Conservation (phyloP, 2,113 vertebrate species). For the Astatoreochromis straeleni region DNA sequence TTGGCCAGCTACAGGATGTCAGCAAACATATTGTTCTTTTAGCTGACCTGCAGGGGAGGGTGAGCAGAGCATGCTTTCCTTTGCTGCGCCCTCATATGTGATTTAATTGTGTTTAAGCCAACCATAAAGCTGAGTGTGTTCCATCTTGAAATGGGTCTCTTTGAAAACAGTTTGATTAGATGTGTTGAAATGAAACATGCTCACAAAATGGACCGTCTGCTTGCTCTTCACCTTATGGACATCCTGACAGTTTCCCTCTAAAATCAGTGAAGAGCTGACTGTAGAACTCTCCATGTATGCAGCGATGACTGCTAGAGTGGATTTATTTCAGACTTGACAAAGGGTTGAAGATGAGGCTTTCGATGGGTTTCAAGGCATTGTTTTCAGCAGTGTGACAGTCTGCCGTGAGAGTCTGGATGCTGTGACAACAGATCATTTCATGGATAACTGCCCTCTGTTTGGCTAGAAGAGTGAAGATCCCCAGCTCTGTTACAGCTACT, state of each 20-base stretch:
- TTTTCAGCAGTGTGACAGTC: background rate
- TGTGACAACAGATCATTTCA: constrained; percentile 27
- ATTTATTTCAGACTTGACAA: background rate
- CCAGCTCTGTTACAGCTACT: background rate
- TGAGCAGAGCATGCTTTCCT: background rate
- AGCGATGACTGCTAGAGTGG: background rate
- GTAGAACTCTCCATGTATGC: background rate
- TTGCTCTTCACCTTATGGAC: background rate
- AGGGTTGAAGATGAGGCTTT: background rate
- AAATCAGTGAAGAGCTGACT: background rate
- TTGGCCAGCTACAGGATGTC: background rate
- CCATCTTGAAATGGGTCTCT: background rate
- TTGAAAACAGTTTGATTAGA: background rate
- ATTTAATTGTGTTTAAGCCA: background rate
- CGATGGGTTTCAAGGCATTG: background rate
- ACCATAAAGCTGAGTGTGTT: background rate
- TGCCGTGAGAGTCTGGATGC: background rate
- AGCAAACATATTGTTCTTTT: background rate
- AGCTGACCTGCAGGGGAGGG: background rate
- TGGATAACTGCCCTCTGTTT: constrained; percentile 2
- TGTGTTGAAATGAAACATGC: background rate
- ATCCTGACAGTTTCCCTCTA: background rate
- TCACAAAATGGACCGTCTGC: background rate
- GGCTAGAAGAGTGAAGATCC: background rate
- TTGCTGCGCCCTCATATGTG: background rate